Base-by-base conservation (phyloP, 2,797 vertebrate genomes). In the Chelidonichthys spinosus region DNA sequence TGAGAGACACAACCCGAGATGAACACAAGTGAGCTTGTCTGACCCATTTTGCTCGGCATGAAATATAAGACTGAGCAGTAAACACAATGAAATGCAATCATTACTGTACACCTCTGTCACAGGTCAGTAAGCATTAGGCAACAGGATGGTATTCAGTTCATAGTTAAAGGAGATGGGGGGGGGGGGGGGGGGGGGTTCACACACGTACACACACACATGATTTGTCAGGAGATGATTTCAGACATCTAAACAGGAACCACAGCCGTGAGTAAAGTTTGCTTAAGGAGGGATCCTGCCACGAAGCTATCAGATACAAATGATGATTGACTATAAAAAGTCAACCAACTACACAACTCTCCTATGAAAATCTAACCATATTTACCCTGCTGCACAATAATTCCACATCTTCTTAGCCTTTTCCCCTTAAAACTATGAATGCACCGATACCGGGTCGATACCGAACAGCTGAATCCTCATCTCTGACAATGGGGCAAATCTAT, bases 1-100 rank as follows among this genome's bases (percentile, higher is more conserved):
- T 4, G 11, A 64, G 10, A 3, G 40, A 33, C 55, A 52, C 58
- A 65, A 49, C 76, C 33, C 73, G 33, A 62, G 63, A 72, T 3
- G 17, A 76, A 64, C 59, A 75, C 47, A 50, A 72, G 52, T 42
- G 70, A 74, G 75, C 78, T 85, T 49, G 46, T 86, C 67, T 91
- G 90, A 92, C 92, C 91, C 72, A 92, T 77, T 94, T 92, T 78
- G 83, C 84, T 75, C 63, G 63, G 85, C 54, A 71, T 82, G 75
- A 82, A 69, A 46, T 33, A 73, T 25, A 67, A 58, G 61, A 76
- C 64, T 11, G 49, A 74, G 75, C 68, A 47, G 58, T 75, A 77
- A 87, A 83, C 72, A 91, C 90, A 89, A 91, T 85, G 79, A 85
- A 83, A 82, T 56, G 68, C 83, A 64, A 81, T 83, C 67, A 85